Percentiles rank a stretch among this genome's conserved stretches.
These are phyloP conservation scores for Meliscaeva auricollis DNA, from an alignment of 2,888 invertebrate genomes.

Conservation along the genomic window DNA sequence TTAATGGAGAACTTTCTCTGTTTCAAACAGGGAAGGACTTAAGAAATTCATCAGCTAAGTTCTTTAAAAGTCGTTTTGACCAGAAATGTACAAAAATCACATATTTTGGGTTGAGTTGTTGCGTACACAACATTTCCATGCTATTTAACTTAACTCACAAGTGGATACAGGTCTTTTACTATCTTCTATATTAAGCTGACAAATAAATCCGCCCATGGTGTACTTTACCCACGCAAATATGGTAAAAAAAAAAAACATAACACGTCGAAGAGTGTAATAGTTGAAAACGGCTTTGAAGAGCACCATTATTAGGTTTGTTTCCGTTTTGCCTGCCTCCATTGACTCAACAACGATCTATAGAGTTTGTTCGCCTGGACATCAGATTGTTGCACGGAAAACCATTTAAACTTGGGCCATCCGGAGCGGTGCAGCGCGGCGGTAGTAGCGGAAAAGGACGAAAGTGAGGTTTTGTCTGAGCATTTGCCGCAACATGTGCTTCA, in stretches of 20 bases:
- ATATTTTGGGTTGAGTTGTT: too few relatives aligned
- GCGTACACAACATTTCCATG: too few relatives aligned
- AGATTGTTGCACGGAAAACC: constrained; percentile 63
- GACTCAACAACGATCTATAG: constrained; percentile 6
- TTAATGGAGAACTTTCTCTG: constrained; percentile 33
- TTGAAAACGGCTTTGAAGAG: constrained; percentile 33
- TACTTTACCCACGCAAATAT: constrained; percentile 52
- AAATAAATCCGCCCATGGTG: constrained; percentile 9
- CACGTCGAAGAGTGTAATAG: constrained; percentile 47
- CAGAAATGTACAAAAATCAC: too few relatives aligned
- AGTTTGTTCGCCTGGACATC: constrained; percentile 47
- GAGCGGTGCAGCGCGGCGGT: not conserved
- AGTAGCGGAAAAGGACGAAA: constrained; percentile 61
- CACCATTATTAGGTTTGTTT: constrained; percentile 63
- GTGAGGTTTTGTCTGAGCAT: constrained; percentile 71
- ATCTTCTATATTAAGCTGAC: too few relatives aligned
- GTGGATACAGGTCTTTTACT: too few relatives aligned
- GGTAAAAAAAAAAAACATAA: constrained; percentile 56
- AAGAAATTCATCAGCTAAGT: too few relatives aligned
- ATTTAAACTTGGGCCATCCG: constrained; percentile 73
- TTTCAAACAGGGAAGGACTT: constrained; percentile 32
- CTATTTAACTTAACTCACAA: too few relatives aligned
- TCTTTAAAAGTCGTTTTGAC: too few relatives aligned
- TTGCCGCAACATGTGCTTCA: constrained; percentile 73
- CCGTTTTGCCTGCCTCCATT: constrained; percentile 31